Percentiles rank a stretch among this genome's conserved stretches.
Conservation (phyloP, 2,113 vertebrate genomes). For the Cranoglanis bouderius region DNA sequence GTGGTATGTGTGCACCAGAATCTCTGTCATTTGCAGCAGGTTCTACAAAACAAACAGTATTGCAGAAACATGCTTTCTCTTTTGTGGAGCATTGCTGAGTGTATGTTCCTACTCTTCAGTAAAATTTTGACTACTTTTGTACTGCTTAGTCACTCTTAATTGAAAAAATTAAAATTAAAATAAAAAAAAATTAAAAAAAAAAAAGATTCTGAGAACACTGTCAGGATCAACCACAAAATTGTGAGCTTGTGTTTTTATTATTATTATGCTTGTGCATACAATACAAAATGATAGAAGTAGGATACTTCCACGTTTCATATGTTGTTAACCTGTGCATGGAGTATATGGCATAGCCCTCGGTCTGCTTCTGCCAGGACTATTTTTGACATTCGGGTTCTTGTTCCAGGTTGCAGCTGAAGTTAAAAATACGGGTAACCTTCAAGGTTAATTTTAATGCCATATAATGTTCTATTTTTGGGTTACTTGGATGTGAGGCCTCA, state of each 20-base stretch:
- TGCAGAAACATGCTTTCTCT: background rate
- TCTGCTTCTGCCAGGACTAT: conserved; percentile 48
- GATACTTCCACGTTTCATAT: background rate
- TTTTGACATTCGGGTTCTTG: conserved; percentile 56
- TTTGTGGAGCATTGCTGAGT: background rate
- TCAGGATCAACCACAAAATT: background rate
- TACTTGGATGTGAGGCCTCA: conserved; percentile 44
- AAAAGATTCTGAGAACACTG: background rate
- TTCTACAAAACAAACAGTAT: background rate
- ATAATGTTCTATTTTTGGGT: conserved; percentile 50
- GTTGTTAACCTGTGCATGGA: background rate
- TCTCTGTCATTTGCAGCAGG: background rate
- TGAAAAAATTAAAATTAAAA: too few species aligned
- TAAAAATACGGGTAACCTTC: conserved; percentile 62
- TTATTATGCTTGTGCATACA: background rate
- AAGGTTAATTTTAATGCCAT: conserved; percentile 46
- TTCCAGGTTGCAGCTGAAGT: conserved; percentile 45
- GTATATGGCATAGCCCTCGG: conserved; percentile 8
- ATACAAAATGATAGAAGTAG: background rate
- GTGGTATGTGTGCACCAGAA: conserved; percentile 68
- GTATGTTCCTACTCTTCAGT: background rate
- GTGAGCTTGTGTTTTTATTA: background rate
- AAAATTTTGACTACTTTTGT: background rate
- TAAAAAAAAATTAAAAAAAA: too few species aligned
- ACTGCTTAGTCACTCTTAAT: background rate